These are phyloP conservation scores for Micromesistius poutassou DNA, from an alignment of 2,797 vertebrate genomes.

Conservation along the genomic window DNA sequence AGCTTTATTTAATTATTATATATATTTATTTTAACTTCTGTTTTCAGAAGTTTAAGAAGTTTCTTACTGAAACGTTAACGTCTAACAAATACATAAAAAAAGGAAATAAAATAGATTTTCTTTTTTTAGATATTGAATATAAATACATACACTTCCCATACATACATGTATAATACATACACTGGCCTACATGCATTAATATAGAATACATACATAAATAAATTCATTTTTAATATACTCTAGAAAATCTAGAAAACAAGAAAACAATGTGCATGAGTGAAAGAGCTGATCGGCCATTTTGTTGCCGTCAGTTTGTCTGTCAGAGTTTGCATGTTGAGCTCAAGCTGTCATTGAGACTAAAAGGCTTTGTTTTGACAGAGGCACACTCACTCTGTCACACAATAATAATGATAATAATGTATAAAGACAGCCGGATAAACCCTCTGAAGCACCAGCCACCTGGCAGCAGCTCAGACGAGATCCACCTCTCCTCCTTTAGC, in stretches of 20 bases:
- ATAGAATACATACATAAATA: neutral
- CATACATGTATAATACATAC: neutral
- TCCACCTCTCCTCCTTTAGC: neutral
- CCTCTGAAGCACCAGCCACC: neutral
- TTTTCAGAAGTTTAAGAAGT: neutral
- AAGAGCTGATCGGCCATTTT: neutral
- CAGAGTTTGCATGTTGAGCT: neutral
- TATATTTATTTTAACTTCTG: too few species aligned
- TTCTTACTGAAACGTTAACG: neutral
- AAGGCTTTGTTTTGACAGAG: constrained; percentile 44
- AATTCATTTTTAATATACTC: neutral
- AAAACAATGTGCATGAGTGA: neutral
- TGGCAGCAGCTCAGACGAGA: neutral
- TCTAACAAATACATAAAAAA: too few species aligned
- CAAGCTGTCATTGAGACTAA: constrained; percentile 18
- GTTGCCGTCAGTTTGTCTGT: neutral
- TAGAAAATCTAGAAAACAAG: neutral
- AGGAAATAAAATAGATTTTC: neutral
- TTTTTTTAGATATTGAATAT: neutral
- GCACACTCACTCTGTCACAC: constrained; percentile 9
- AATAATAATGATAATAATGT: neutral
- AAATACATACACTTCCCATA: neutral
- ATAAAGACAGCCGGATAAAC: neutral
- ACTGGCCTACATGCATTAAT: neutral
- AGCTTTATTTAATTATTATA: too few species aligned